These are phyloP conservation scores for Papilio elwesi DNA, from an alignment of 2,888 invertebrate genomes.

Conservation along the genomic window DNA sequence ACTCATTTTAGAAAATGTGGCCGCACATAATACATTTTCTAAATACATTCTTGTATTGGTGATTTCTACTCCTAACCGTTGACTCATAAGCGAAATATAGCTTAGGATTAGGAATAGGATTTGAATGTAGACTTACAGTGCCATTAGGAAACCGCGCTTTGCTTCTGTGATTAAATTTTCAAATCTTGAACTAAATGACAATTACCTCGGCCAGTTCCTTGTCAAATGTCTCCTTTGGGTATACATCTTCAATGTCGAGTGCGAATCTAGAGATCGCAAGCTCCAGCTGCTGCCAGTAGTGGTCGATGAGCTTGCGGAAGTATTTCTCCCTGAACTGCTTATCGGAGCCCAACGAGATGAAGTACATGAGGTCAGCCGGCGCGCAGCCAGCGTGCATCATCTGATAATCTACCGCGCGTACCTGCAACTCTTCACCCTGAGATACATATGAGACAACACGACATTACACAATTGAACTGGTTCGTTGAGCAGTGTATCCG, in stretches of 20 bases:
- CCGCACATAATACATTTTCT: no score
- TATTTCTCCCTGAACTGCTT: constrained; percentile 58
- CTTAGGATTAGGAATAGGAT: no score
- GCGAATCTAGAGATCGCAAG: constrained; percentile 52
- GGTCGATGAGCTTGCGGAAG: constrained; percentile 49
- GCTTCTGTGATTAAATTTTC: no score
- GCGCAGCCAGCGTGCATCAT: constrained; percentile 60
- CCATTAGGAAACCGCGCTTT: no score
- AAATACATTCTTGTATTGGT: no score
- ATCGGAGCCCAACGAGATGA: constrained; percentile 65
- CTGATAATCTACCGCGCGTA: constrained; percentile 66
- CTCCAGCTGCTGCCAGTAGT: constrained; percentile 54
- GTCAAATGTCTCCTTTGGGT: constrained; percentile 59
- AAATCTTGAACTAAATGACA: not conserved
- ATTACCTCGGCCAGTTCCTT: constrained; percentile 59
- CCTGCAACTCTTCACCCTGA: constrained; percentile 55
- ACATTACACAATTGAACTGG: not conserved
- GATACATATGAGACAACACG: not conserved
- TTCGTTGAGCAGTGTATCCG: no score
- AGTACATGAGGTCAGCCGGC: constrained; percentile 64
- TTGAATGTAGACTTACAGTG: no score
- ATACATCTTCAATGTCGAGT: constrained; percentile 55
- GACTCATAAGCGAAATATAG: no score
- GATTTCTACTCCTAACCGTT: no score
- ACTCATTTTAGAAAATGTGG: no score